phyloP scores from a whole-genome alignment of 2,888 invertebrate genomes.

The Latrodectus elegans region DNA sequence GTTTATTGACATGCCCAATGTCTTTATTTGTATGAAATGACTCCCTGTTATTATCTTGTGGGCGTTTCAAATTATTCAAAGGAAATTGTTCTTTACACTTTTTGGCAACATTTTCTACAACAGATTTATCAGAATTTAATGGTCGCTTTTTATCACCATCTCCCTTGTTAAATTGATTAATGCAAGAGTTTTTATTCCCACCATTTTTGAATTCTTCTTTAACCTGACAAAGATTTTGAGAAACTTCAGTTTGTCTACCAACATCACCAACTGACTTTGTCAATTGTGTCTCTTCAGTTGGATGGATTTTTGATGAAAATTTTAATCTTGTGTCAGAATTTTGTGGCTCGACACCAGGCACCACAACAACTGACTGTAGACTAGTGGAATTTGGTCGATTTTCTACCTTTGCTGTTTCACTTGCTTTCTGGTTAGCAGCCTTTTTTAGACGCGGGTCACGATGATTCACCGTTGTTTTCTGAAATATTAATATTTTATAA shows the following conservation, averaged over 20 bases:
- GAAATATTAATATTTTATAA: neutral
- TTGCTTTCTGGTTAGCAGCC: neutral
- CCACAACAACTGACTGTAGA: constrained; percentile 59
- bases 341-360: constrained; percentile 22
- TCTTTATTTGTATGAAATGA: too few species aligned
- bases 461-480: constrained; percentile 25
- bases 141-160: neutral
- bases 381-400: neutral
- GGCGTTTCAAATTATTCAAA: neutral
- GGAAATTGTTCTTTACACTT: neutral
- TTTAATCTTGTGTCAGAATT: too few species aligned
- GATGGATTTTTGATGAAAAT: too few species aligned
- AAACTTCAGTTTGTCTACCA: too few species aligned
- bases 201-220: neutral
- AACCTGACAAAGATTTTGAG: neutral
- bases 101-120: neutral
- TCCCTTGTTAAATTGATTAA: neutral
- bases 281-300: too few species aligned
- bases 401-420: neutral
- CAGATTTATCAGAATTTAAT: neutral
- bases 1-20: too few species aligned
- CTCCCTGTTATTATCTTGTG: too few species aligned
- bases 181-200: neutral
- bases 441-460: constrained; percentile 56
- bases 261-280: too few species aligned